Evolutionary conservation across 2,888 invertebrate genomes (phyloP).

Genomic region (Meliscaeva auricollis): DNA sequence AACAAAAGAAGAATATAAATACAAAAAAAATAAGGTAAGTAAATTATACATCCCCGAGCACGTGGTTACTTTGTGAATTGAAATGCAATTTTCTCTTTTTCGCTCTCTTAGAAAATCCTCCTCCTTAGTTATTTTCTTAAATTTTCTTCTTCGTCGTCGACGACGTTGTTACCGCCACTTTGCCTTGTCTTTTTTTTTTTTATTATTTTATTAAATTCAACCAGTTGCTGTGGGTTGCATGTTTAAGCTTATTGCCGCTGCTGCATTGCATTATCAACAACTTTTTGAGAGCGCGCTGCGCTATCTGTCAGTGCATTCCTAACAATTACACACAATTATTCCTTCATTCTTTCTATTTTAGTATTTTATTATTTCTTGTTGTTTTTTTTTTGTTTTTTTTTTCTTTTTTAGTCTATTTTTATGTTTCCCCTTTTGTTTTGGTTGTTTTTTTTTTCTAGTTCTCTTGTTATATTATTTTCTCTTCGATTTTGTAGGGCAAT

Average conservation of each 20-base stretch:
- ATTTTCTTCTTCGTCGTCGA: conserved; percentile 44
- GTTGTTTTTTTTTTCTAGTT: conserved; percentile 40
- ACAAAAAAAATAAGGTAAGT: conserved; percentile 51
- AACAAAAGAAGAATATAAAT: conserved; percentile 35
- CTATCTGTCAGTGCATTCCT: conserved; percentile 54
- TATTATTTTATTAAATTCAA: conserved; percentile 43
- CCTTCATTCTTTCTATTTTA: conserved; percentile 15
- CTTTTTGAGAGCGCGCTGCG: conserved; percentile 29
- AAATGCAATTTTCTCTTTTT: conserved; percentile 76
- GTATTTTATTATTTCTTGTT: neutral
- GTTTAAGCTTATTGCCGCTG: conserved; percentile 37
- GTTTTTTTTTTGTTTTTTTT: conserved; percentile 16
- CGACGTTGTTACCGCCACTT: neutral
- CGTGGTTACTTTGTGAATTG: conserved; percentile 72
- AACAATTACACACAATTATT: conserved; percentile 33
- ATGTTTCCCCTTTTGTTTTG: conserved; percentile 65
- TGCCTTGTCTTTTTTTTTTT: conserved; percentile 1
- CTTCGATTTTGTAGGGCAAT: conserved; percentile 68
- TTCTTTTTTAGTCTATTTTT: conserved; percentile 33
- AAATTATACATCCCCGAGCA: conserved; percentile 72
- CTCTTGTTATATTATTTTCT: conserved; percentile 61
- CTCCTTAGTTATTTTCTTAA: conserved; percentile 64
- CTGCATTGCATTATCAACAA: conserved; percentile 59
- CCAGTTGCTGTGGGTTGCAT: conserved; percentile 66
- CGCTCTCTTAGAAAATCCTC: conserved; percentile 75